Conservation (phyloP, 2,888 invertebrate genomes). For the Tenodera sinensis region DNA sequence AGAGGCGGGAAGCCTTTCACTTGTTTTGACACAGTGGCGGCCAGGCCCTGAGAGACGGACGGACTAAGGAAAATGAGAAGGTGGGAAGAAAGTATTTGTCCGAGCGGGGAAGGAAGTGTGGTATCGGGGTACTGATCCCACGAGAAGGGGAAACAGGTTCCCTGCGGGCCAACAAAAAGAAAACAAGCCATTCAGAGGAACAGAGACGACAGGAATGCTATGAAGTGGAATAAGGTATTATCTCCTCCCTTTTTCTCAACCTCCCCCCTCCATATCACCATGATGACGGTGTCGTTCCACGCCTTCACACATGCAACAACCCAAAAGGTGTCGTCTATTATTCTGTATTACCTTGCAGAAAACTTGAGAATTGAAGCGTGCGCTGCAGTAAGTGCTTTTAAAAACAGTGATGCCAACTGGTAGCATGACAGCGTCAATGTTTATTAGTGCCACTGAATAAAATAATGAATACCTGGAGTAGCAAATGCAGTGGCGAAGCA, state of each 20-base stretch:
- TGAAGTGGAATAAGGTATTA: constrained; percentile 1
- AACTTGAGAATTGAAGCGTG: not conserved
- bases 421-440: not conserved
- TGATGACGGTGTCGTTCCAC: not conserved
- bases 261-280: not conserved
- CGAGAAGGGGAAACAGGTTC: not conserved
- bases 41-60: not conserved
- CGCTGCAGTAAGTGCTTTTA: not conserved
- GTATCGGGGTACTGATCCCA: not conserved
- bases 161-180: not conserved
- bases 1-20: constrained; percentile 14
- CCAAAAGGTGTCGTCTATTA: constrained; percentile 16
- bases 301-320: not conserved
- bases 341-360: constrained; percentile 3
- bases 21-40: constrained; percentile 11
- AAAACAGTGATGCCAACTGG: not conserved
- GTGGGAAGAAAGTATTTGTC: not conserved
- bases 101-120: not conserved
- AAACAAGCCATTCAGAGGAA: not conserved
- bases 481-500: not conserved
- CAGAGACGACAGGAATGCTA: not conserved
- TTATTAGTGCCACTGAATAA: not conserved
- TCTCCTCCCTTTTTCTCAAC: not conserved
- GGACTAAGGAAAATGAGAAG: not conserved
- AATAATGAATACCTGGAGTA: not conserved